Percentiles rank a stretch among this genome's conserved stretches.
Evolutionary conservation across 2,888 invertebrate genomes (phyloP).

Genomic region (Deilephila porcellus): DNA sequence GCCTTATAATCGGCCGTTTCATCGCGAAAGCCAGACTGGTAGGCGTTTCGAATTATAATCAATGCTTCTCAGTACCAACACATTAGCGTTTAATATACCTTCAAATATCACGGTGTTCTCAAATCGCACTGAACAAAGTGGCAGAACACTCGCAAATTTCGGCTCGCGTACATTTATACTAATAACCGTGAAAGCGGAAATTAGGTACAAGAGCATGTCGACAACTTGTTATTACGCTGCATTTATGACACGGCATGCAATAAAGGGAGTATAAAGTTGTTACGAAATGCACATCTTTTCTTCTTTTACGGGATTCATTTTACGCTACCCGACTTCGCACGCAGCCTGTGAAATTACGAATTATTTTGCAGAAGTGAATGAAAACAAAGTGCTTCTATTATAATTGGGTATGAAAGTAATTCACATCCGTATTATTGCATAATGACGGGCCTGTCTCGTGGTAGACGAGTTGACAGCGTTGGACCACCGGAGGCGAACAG

Average conservation of each 20-base stretch:
- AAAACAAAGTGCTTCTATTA: conserved; percentile 6
- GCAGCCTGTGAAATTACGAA: neutral
- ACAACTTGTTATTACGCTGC: conserved; percentile 58
- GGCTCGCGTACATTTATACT: conserved; percentile 57
- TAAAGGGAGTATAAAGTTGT: conserved; percentile 35
- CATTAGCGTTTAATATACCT: conserved; percentile 71
- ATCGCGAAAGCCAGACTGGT: conserved; percentile 63
- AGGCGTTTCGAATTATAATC: conserved; percentile 66
- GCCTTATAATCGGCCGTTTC: conserved; percentile 69
- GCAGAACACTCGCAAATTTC: conserved; percentile 66
- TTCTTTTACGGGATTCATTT: conserved; percentile 17
- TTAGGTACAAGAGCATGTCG: conserved; percentile 55
- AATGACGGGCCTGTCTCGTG: conserved; percentile 47
- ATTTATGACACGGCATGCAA: conserved; percentile 58
- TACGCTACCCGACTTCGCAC: neutral
- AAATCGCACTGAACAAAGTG: conserved; percentile 59
- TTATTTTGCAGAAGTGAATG: neutral
- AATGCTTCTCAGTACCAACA: conserved; percentile 64
- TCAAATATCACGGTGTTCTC: conserved; percentile 65
- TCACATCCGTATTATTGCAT: conserved; percentile 39
- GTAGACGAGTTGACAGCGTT: conserved; percentile 47
- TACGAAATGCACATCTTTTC: conserved; percentile 17
- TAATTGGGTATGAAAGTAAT: conserved; percentile 24
- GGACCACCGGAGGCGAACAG: conserved; percentile 73
- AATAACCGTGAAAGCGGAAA: conserved; percentile 70